phyloP scores from a whole-genome alignment of 2,888 invertebrate genomes.

The Hyppa rectilinea region DNA sequence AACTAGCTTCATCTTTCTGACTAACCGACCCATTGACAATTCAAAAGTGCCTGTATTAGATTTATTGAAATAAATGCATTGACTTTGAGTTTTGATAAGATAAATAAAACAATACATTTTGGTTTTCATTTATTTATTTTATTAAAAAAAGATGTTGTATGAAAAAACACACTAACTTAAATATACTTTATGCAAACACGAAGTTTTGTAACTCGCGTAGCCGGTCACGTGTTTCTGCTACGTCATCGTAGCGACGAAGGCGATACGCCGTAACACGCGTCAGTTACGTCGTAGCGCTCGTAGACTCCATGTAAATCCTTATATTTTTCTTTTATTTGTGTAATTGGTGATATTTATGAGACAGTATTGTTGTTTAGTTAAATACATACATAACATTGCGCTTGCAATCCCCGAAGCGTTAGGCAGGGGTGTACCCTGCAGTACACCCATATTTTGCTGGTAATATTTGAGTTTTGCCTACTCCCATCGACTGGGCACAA shows the following conservation, averaged over 20 bases:
- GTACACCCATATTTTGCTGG: too few relatives aligned
- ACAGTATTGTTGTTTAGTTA: background rate
- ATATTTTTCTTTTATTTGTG: background rate
- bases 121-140: background rate
- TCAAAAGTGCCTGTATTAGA: background rate
- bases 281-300: slow-evolving; percentile 15
- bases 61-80: too few relatives aligned
- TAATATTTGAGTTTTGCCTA: too few relatives aligned
- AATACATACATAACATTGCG: background rate
- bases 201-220: background rate
- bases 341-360: background rate
- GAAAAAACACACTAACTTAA: too few relatives aligned
- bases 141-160: background rate
- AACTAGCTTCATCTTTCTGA: background rate
- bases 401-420: too few relatives aligned
- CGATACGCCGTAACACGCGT: slow-evolving; percentile 18
- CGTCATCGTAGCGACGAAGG: slow-evolving; percentile 35
- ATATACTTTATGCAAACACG: background rate
- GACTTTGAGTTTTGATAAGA: background rate
- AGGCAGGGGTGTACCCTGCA: too few relatives aligned
- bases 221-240: slow-evolving; percentile 18
- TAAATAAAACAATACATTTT: background rate
- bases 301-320: background rate
- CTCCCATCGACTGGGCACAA: too few relatives aligned
- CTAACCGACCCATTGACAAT: background rate